Evolutionary conservation across 2,888 invertebrate species (phyloP).

Genomic region (Ypsolopha sequella): DNA sequence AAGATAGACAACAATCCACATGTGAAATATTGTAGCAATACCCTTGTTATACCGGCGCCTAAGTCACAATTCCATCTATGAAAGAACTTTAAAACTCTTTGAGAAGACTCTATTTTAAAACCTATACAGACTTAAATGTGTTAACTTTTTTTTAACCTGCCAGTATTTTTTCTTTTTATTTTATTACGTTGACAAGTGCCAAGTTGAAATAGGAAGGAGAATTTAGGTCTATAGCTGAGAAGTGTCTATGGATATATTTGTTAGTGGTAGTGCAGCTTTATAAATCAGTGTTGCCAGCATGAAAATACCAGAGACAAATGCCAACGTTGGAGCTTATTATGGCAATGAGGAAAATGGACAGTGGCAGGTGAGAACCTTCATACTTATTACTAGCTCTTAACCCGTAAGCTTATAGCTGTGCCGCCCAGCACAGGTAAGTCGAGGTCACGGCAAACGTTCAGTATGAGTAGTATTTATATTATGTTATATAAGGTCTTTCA

Average conservation of each 20-base stretch:
- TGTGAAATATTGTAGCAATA: slow-evolving; percentile 12
- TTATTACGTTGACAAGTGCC: too few species aligned
- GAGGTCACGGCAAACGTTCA: too few species aligned
- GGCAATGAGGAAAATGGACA: slow-evolving; percentile 58
- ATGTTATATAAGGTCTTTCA: too few species aligned
- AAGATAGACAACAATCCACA: slow-evolving; percentile 29
- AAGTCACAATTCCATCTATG: slow-evolving; percentile 6
- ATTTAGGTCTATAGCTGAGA: slow-evolving; percentile 6
- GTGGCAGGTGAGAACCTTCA: slow-evolving; percentile 51
- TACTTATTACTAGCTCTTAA: not conserved
- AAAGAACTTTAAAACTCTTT: not conserved
- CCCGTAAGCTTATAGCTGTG: too few species aligned
- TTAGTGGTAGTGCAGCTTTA: not conserved
- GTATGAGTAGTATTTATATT: too few species aligned
- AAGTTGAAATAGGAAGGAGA: slow-evolving; percentile 5
- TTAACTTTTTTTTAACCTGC: slow-evolving; percentile 6
- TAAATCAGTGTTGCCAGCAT: slow-evolving; percentile 32
- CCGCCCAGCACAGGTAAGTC: too few species aligned
- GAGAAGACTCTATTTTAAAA: too few species aligned
- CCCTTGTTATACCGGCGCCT: slow-evolving; percentile 33
- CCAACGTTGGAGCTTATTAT: slow-evolving; percentile 57
- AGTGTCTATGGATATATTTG: slow-evolving; percentile 2
- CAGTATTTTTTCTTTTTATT: slow-evolving; percentile 12
- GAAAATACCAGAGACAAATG: slow-evolving; percentile 61
- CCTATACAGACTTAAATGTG: not conserved